Percentiles rank a stretch among this genome's conserved stretches.
These are phyloP conservation scores for Phenacoccus solenopsis DNA, from an alignment of 1,140 invertebrate genomes.

Conservation along the genomic window DNA sequence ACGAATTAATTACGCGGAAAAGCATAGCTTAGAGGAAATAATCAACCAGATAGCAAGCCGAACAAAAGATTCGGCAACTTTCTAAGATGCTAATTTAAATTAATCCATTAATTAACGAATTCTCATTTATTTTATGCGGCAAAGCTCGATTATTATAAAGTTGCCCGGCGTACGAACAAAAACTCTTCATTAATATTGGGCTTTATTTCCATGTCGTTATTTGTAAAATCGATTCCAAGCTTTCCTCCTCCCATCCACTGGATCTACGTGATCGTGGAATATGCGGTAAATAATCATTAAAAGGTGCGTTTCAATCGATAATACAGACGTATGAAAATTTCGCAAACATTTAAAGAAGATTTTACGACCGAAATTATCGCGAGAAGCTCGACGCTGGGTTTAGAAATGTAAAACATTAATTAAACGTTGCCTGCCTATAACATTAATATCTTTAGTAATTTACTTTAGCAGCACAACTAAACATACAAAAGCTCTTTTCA, in stretches of 20 bases:
- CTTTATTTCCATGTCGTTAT: not conserved
- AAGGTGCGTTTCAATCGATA: too few species aligned
- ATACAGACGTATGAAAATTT: too few species aligned
- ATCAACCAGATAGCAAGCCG: not conserved
- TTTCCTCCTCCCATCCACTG: too few species aligned
- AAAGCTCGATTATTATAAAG: not conserved
- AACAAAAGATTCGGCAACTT: not conserved
- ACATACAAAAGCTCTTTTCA: not conserved
- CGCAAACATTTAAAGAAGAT: not conserved
- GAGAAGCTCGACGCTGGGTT: not conserved
- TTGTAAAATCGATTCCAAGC: not conserved
- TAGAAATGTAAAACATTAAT: not conserved
- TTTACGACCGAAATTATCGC: not conserved
- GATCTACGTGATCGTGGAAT: too few species aligned
- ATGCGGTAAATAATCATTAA: too few species aligned
- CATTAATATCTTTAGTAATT: constrained; percentile 3
- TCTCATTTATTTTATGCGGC: not conserved
- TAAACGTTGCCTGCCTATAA: not conserved
- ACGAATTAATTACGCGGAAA: not conserved
- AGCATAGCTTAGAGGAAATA: not conserved
- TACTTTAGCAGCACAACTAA: not conserved
- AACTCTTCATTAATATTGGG: not conserved
- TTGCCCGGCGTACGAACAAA: not conserved
- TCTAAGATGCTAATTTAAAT: constrained; percentile 3
- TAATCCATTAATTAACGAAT: constrained; percentile 3